A percentile compares a stretch with the other conserved stretches of the same genome.
Conservation (phyloP, 2,888 invertebrate species). For the Chouioia cunea region DNA sequence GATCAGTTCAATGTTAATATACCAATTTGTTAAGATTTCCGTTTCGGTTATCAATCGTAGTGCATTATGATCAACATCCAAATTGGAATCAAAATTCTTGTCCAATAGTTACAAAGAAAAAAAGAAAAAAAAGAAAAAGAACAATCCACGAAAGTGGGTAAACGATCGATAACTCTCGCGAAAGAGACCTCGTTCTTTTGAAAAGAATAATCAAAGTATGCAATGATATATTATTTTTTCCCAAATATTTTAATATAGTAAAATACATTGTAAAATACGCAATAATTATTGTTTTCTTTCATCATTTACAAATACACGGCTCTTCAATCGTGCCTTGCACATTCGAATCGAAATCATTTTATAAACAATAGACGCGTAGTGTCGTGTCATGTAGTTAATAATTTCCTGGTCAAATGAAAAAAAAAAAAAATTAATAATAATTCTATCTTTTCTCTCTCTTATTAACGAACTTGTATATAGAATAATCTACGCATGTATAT, state of each 20-base stretch:
- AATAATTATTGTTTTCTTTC: constrained; percentile 47
- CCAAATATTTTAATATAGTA: constrained; percentile 59
- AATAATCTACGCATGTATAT: constrained; percentile 36
- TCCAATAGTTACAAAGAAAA: too few species aligned
- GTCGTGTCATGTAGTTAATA: not conserved
- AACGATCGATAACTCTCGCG: constrained; percentile 4
- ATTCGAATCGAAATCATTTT: constrained; percentile 21
- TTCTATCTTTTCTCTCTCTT: constrained; percentile 7
- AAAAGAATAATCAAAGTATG: constrained; percentile 53
- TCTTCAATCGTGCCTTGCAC: constrained; percentile 1
- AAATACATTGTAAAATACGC: constrained; percentile 62
- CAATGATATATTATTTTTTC: constrained; percentile 56
- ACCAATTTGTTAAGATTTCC: too few species aligned
- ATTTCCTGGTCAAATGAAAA: too few species aligned
- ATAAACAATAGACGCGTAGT: constrained; percentile 34
- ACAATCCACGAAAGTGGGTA: too few species aligned
- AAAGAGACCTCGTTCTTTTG: constrained; percentile 40
- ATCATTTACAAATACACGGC: constrained; percentile 40
- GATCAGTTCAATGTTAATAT: too few species aligned
- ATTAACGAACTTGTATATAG: constrained; percentile 40
- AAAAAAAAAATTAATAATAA: too few species aligned
- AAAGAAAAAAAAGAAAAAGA: too few species aligned
- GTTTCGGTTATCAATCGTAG: too few species aligned
- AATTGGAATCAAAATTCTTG: too few species aligned
- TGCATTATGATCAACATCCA: too few species aligned